Evolutionary conservation across 2,113 vertebrate species (phyloP).

Genomic region (Orycteropus afer): DNA sequence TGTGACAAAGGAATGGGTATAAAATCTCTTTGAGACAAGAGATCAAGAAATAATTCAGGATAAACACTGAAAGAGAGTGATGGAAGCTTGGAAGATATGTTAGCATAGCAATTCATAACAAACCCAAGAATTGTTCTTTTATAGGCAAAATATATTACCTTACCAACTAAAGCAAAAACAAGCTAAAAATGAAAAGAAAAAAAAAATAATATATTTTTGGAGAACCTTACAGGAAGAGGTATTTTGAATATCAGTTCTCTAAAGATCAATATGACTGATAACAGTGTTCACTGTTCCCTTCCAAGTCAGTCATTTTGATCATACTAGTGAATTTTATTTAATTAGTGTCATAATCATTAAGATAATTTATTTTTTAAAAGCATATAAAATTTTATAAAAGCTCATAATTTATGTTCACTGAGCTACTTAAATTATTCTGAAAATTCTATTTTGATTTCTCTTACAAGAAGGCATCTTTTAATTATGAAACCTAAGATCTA

Average conservation of each 20-base stretch:
- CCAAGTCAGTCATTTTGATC: background rate
- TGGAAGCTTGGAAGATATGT: background rate
- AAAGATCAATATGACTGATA: background rate
- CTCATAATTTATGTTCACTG: background rate
- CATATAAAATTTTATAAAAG: background rate
- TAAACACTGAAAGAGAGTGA: background rate
- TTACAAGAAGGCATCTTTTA: constrained; percentile 8
- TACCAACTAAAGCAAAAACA: constrained; percentile 22
- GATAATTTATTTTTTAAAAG: background rate
- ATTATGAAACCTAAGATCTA: background rate
- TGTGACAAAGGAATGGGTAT: background rate
- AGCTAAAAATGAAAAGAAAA: background rate
- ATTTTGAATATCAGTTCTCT: background rate
- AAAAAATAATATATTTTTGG: background rate
- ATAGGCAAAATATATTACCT: background rate
- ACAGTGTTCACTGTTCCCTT: background rate
- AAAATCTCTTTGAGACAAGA: background rate
- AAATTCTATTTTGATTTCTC: constrained; percentile 25
- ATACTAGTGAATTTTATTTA: background rate
- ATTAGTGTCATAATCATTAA: background rate
- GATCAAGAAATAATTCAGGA: background rate
- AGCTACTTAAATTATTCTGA: background rate
- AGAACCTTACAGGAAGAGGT: background rate
- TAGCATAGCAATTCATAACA: background rate
- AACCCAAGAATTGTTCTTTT: background rate